phyloP scores from a whole-genome alignment of 2,888 invertebrate genomes.

The Macrosoma leucophasiata region DNA sequence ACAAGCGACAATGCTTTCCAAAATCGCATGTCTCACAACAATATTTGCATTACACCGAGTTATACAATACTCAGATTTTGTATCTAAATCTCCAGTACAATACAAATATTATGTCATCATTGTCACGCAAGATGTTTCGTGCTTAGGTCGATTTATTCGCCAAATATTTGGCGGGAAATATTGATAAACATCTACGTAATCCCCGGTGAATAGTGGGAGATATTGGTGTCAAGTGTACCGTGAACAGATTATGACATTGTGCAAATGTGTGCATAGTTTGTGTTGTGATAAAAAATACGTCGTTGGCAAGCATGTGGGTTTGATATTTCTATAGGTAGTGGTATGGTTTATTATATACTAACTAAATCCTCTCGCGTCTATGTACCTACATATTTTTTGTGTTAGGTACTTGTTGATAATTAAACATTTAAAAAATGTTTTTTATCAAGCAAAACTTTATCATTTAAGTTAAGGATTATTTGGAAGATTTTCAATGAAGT shows the following conservation, averaged over 20 bases:
- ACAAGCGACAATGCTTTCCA: too few species aligned
- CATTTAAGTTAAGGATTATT: too few species aligned
- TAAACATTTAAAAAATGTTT: too few species aligned
- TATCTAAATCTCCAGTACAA: conserved; percentile 36
- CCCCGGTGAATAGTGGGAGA: conserved; percentile 44
- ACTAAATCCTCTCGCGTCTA: too few species aligned
- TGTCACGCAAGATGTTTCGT: conserved; percentile 45
- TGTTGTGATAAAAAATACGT: not conserved
- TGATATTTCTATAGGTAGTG: too few species aligned
- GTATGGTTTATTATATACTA: too few species aligned
- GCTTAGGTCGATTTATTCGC: conserved; percentile 32
- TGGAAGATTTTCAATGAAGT: too few species aligned
- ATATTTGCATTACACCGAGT: conserved; percentile 35
- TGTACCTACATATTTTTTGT: too few species aligned
- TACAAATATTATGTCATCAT: conserved; percentile 63
- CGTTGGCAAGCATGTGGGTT: too few species aligned
- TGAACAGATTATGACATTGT: conserved; percentile 66
- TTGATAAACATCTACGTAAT: conserved; percentile 67
- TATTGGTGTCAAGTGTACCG: conserved; percentile 72
- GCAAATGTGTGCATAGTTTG: conserved; percentile 37
- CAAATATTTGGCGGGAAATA: conserved; percentile 58
- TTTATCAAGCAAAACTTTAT: too few species aligned
- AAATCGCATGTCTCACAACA: conserved; percentile 50
- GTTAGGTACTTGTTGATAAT: too few species aligned
- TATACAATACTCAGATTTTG: conserved; percentile 44